A percentile compares a stretch with the other conserved stretches of the same genome.
Conservation (phyloP, 2,888 invertebrate genomes). For the Syrista parreyssii region DNA sequence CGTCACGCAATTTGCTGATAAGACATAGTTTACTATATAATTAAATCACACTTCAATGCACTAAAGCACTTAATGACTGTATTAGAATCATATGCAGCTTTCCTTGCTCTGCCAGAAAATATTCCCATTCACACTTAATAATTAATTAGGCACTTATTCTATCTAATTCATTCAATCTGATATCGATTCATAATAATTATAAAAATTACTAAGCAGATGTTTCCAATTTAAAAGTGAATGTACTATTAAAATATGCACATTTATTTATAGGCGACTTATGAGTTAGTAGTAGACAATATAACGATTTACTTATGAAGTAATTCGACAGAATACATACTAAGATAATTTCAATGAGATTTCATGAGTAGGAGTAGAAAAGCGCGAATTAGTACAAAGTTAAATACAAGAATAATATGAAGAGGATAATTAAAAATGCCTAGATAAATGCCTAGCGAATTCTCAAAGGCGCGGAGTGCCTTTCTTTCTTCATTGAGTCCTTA, state of each 20-base stretch:
- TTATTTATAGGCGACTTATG: background rate
- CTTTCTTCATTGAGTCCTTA: constrained; percentile 9
- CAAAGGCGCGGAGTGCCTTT: background rate
- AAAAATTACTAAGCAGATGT: background rate
- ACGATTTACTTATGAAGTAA: constrained; percentile 4
- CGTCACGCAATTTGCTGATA: background rate
- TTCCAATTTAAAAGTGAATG: background rate
- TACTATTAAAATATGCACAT: constrained; percentile 21
- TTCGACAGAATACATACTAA: background rate
- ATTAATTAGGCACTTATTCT: background rate
- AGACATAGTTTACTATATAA: background rate
- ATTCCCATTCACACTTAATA: background rate
- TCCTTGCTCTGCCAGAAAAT: background rate
- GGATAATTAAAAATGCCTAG: background rate
- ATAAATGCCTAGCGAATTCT: background rate
- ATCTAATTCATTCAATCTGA: background rate
- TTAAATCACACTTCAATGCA: background rate
- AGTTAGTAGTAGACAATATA: constrained; percentile 10
- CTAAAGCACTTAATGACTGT: background rate
- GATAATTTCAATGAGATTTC: background rate
- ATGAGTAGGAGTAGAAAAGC: background rate
- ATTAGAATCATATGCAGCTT: background rate
- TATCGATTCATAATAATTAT: background rate
- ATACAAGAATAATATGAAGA: background rate
- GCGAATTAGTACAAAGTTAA: background rate